A percentile compares a stretch with the other conserved stretches of the same genome.
These are phyloP conservation scores for Leucoraja ocellata DNA, from an alignment of 2,797 vertebrate species.

Conservation along the genomic window DNA sequence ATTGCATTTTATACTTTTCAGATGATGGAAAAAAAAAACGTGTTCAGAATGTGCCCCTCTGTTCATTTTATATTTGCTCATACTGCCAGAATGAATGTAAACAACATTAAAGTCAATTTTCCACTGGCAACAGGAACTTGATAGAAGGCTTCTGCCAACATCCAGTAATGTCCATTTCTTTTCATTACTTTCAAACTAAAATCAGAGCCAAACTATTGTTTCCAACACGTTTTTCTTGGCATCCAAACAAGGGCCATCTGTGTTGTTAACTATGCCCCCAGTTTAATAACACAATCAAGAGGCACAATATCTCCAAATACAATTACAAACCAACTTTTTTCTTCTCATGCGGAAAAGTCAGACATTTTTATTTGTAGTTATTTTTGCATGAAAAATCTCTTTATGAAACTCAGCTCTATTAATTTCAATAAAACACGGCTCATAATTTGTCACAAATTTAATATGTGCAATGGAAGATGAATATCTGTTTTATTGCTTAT, in stretches of 20 bases:
- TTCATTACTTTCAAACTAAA: slow-evolving; percentile 6
- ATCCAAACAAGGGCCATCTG: neutral
- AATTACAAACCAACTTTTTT: neutral
- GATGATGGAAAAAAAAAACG: neutral
- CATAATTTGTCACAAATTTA: too few species aligned
- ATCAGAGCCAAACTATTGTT: neutral
- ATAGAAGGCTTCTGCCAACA: neutral
- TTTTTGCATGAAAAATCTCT: too few species aligned
- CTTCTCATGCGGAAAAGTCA: neutral
- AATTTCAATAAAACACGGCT: too few species aligned
- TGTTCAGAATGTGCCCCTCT: neutral
- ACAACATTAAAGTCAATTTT: neutral
- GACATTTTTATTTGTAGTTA: neutral
- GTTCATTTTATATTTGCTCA: neutral
- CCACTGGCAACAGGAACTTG: neutral
- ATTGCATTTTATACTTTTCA: neutral
- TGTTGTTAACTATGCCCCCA: neutral
- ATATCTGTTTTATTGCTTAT: too few species aligned
- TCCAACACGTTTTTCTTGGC: neutral
- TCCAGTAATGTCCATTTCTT: neutral
- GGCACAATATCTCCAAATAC: neutral
- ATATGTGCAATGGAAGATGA: too few species aligned
- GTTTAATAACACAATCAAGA: neutral
- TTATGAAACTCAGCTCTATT: too few species aligned
- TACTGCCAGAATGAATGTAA: neutral